phyloP scores from a whole-genome alignment of 1,140 invertebrate genomes.

The Drosophila ohnishii region DNA sequence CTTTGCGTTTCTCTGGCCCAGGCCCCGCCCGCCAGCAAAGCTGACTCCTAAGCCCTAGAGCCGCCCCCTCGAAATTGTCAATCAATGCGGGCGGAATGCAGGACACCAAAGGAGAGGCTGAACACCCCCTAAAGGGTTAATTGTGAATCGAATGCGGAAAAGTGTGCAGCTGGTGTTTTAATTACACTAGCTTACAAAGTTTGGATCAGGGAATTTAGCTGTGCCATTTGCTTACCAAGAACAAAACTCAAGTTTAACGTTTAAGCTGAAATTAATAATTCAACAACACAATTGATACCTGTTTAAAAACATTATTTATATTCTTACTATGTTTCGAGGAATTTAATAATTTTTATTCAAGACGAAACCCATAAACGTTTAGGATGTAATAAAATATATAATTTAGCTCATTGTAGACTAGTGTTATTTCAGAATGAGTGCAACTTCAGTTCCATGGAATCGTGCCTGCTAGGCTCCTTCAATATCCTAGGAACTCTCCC shows the following conservation, averaged over 20 bases:
- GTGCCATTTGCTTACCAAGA: too few relatives aligned
- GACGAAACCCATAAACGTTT: too few relatives aligned
- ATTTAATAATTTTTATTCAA: too few relatives aligned
- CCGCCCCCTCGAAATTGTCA: constrained; percentile 41
- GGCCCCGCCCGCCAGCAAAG: constrained; percentile 2
- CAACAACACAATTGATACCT: too few relatives aligned
- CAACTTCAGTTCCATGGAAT: constrained; percentile 8
- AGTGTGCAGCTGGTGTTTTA: constrained; percentile 47
- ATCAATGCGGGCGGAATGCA: constrained; percentile 37
- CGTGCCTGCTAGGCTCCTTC: constrained; percentile 3
- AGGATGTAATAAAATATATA: neutral
- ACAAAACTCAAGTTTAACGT: too few relatives aligned
- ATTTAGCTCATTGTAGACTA: neutral
- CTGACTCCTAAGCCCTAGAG: neutral
- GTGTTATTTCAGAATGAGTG: constrained; percentile 14
- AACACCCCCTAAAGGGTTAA: constrained; percentile 53
- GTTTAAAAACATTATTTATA: too few relatives aligned
- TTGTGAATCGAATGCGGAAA: constrained; percentile 70
- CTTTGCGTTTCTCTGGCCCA: constrained; percentile 50
- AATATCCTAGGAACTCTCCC: neutral
- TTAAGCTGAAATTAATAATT: too few relatives aligned
- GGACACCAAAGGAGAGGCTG: neutral
- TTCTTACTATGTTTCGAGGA: too few relatives aligned
- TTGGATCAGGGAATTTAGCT: neutral
- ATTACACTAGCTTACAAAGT: constrained; percentile 31